Base-by-base conservation (phyloP, 2,797 vertebrate species). In the Lacerta viridis region DNA sequence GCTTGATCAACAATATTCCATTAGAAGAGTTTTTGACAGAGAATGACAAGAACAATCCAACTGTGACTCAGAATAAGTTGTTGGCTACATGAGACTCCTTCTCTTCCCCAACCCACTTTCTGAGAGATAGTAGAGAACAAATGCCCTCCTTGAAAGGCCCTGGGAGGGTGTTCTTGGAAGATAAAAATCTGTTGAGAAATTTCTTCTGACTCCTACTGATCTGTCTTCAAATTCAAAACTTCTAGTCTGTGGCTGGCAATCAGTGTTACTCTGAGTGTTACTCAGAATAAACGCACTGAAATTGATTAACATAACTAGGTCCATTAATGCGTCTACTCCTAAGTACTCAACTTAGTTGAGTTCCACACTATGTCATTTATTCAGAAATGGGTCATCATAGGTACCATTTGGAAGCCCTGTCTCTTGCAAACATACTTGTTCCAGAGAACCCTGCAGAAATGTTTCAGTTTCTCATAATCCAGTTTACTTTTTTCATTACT, bases 401-500 rank as follows among this genome's bases (percentile, higher is more conserved):
- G 46, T 41, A 29, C 27, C 17, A 29, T 25, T 68, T 36, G 23
- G 77, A 74, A 88, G 50, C 8, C 29, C 9, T 27, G 23, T 23
- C 50, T 55, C 59, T 78, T 11, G 10, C n/a, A 64, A 36, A 41
- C 41, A 33, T 43, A 61, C 10, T 33, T 69, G 72, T 41, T 39
- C 46, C 59, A 43, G 25, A 50, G 77, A 68, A 76, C 6, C 39
- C 27, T n/a, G 43, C 55, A 71, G 33, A 55, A 80, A 41, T 72
- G 5, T 41, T 72, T 41, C 25, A 29, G 17, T 69, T 41, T 84
- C 50, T 88, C 64, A 88, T 79, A 13, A 64, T 71, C 36, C 80
- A 84, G 2, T 10, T 74, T 33, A 88, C 85, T 75, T 41, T 20
- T 6, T 94, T 68, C 93, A 11, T 83, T 85, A 92, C 89, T 92